Conservation (phyloP, 2,888 invertebrate species). For the Eubasilissa splendida region DNA sequence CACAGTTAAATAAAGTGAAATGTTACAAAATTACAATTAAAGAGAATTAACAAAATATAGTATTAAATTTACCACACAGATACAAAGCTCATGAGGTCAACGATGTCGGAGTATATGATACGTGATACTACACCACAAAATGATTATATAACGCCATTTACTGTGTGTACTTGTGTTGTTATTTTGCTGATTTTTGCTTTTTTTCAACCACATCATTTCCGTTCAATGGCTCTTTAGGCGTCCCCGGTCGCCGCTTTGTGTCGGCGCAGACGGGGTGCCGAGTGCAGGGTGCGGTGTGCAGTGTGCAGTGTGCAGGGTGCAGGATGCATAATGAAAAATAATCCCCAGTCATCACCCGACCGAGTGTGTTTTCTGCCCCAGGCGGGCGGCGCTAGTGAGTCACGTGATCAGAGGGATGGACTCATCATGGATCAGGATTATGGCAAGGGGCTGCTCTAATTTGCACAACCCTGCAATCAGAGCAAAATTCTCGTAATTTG, state of each 20-base stretch:
- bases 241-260: not conserved
- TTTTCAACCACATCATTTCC: not conserved
- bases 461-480: not conserved
- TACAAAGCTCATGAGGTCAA: too few relatives aligned
- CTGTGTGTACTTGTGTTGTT: too few relatives aligned
- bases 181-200: not conserved
- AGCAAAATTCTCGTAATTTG: too few relatives aligned
- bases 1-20: too few relatives aligned
- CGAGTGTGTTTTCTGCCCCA: conserved; percentile 34
- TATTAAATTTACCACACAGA: too few relatives aligned
- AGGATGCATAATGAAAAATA: conserved; percentile 42
- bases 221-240: not conserved
- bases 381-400: conserved; percentile 21
- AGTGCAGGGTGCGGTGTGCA: not conserved
- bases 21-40: too few relatives aligned
- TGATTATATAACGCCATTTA: too few relatives aligned
- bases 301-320: not conserved
- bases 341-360: conserved; percentile 28
- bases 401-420: conserved; percentile 5
- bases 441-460: not conserved
- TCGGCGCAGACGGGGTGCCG: not conserved
- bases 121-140: too few relatives aligned
- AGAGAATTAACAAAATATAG: too few relatives aligned
- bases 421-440: not conserved
- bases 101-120: too few relatives aligned